phyloP scores from a whole-genome alignment of 1,140 invertebrate genomes.

The Papilio glaucus region DNA sequence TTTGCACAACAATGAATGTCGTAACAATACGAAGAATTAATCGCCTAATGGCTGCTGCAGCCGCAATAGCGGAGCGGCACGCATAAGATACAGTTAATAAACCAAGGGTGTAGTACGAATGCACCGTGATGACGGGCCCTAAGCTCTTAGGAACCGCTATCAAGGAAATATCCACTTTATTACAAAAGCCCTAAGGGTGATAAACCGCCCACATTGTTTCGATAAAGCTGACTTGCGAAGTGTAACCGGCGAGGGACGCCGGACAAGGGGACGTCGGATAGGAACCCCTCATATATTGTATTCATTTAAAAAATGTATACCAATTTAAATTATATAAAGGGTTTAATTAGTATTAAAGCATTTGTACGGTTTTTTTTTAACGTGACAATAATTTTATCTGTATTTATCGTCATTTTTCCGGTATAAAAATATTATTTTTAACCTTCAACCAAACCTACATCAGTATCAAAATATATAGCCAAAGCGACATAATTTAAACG shows the following conservation, averaged over 20 bases:
- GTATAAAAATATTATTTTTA: too few relatives aligned
- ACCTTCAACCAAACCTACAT: too few relatives aligned
- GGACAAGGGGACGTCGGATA: slow-evolving; percentile 66
- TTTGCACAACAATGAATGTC: slow-evolving; percentile 65
- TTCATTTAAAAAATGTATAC: slow-evolving; percentile 55
- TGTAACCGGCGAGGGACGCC: slow-evolving; percentile 68
- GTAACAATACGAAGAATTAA: slow-evolving; percentile 72
- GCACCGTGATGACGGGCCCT: slow-evolving; percentile 57
- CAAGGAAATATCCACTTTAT: slow-evolving; percentile 58
- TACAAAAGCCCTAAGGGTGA: slow-evolving; percentile 40
- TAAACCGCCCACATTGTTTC: slow-evolving; percentile 42
- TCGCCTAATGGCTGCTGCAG: slow-evolving; percentile 76
- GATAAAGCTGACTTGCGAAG: slow-evolving; percentile 64
- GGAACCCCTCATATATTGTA: slow-evolving; percentile 59
- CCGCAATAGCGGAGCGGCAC: slow-evolving; percentile 73
- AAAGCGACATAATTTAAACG: slow-evolving; percentile 8
- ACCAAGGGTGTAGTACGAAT: slow-evolving; percentile 74
- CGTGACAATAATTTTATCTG: too few relatives aligned
- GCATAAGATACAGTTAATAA: slow-evolving; percentile 76
- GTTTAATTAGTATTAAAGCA: background rate
- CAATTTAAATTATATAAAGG: background rate
- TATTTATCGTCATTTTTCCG: too few relatives aligned
- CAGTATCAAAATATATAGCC: too few relatives aligned
- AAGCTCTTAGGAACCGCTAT: slow-evolving; percentile 38
- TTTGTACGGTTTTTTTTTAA: too few relatives aligned